phyloP scores from a whole-genome alignment of 2,113 vertebrate genomes.

The Dasypus novemcinctus region DNA sequence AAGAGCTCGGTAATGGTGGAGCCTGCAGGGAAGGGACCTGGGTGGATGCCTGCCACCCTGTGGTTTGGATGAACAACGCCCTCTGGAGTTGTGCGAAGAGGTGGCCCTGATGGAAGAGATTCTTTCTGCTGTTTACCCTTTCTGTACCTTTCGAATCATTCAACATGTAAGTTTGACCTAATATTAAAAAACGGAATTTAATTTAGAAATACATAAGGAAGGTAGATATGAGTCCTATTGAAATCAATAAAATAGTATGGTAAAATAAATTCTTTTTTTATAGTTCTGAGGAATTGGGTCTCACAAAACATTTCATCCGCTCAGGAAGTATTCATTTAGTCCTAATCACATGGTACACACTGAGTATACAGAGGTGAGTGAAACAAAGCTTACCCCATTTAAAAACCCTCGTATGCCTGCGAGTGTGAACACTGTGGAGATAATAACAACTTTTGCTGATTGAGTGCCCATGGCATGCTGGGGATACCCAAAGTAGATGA shows the following conservation, averaged over 20 bases:
- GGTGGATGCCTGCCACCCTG: rapidly evolving
- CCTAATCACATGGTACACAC: too few relatives aligned
- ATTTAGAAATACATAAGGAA: not conserved
- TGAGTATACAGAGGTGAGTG: not conserved
- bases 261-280: not conserved
- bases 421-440: not conserved
- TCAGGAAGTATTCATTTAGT: not conserved
- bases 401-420: rapidly evolving
- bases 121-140: not conserved
- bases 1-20: not conserved
- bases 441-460: not conserved
- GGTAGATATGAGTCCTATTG: not conserved
- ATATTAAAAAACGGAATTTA: not conserved
- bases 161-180: not conserved
- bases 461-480: not conserved
- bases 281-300: not conserved
- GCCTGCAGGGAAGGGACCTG: not conserved
- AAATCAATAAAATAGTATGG: not conserved
- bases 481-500: not conserved
- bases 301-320: not conserved
- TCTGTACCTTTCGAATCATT: not conserved
- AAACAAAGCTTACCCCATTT: not conserved
- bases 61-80: not conserved
- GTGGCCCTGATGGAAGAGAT: not conserved
- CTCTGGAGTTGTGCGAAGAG: not conserved